phyloP scores from a whole-genome alignment of 2,888 invertebrate species.

The Alloscopus bannaensis region DNA sequence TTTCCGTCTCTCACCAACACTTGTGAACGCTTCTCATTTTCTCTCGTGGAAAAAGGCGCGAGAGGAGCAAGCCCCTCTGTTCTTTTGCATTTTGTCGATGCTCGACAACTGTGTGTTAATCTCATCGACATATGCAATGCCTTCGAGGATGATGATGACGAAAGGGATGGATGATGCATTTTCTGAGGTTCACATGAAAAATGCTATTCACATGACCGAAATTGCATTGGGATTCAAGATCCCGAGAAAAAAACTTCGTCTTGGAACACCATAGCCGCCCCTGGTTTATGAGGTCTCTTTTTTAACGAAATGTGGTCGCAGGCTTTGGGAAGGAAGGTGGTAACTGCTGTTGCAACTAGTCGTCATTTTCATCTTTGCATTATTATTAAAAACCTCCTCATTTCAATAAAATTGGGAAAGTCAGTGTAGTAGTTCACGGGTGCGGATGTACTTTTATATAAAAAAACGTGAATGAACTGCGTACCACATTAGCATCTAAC shows the following conservation, averaged over 20 bases:
- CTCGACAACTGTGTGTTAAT: constrained; percentile 20
- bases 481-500: constrained; percentile 1
- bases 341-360: constrained; percentile 21
- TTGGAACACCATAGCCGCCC: neutral
- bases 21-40: neutral
- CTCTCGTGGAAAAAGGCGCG: too few species aligned
- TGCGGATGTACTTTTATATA: neutral
- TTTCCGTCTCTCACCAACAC: constrained; percentile 1
- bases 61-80: neutral
- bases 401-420: constrained; percentile 2
- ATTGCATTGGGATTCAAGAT: constrained; percentile 20
- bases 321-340: constrained; percentile 3
- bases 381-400: constrained; percentile 7
- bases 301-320: too few species aligned
- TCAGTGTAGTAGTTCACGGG: neutral
- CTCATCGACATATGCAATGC: constrained; percentile 18
- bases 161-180: neutral
- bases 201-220: constrained; percentile 22
- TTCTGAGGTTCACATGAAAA: neutral
- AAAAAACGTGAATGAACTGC: neutral
- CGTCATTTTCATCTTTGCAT: constrained; percentile 8
- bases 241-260: neutral
- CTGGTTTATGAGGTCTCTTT: too few species aligned
- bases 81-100: neutral
- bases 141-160: neutral